Evolutionary conservation across 2,888 invertebrate genomes (phyloP).

Genomic region (Didymodactylos carnosus): DNA sequence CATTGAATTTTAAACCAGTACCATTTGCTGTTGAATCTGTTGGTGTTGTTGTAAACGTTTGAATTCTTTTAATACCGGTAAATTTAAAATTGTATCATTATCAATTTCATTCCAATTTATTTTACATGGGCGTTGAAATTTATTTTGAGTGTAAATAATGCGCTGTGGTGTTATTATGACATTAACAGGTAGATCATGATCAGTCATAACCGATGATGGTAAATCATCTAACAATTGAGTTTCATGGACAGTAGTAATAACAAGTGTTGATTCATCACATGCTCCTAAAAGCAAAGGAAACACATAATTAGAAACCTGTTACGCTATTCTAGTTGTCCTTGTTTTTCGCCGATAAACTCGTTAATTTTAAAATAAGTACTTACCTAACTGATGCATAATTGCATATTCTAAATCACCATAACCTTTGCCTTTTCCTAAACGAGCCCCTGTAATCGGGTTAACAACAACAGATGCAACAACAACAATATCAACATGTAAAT

Average conservation of each 20-base stretch:
- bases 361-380: no score
- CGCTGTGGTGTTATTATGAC: not conserved
- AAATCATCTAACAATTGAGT: slow-evolving; percentile 1
- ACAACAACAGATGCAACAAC: slow-evolving; percentile 12
- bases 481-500: slow-evolving; percentile 8
- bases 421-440: slow-evolving; percentile 13
- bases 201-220: not conserved
- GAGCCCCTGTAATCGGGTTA: slow-evolving; percentile 10
- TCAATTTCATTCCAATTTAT: not conserved
- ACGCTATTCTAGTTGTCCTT: no score
- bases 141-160: not conserved
- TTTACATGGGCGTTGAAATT: not conserved
- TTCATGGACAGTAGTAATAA: slow-evolving; percentile 10
- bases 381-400: slow-evolving; percentile 7
- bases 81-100: not conserved
- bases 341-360: no score
- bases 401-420: slow-evolving; percentile 10
- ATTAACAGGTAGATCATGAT: slow-evolving; percentile 5
- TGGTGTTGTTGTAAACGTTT: not conserved
- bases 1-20: no score
- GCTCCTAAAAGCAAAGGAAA: no score
- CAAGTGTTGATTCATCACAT: slow-evolving; percentile 6
- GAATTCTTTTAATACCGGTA: slow-evolving; percentile 1
- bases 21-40: not conserved
- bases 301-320: no score